Evolutionary conservation across 2,113 vertebrate species (phyloP), one percentile per base, ranked within the genome.

Genomic region (Rhinoptilus africanus): DNA sequence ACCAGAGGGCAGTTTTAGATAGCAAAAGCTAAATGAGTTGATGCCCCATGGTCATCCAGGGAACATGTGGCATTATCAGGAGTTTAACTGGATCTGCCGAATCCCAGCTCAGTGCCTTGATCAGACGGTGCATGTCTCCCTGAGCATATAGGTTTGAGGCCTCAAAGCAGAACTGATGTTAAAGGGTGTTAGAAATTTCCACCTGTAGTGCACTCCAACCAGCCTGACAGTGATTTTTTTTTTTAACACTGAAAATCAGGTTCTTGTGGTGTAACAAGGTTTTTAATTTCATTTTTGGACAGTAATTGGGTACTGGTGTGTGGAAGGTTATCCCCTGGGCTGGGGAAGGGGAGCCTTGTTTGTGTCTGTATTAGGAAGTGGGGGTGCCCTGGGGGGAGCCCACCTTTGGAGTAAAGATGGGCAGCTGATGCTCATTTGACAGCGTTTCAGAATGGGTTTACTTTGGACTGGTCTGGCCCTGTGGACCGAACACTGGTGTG

Each of bases 381-480:
- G 18, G 23, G 51, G 54, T 17, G 24, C 27, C 27, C 66, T 0
- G 0, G 5, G 12, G 23, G n/a, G 12, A 80, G 43, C 8, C 2
- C 4, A 75, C 37, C 64, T 89, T 47, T 2, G 0, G 47, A 51
- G 32, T 18, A 68, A 30, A 34, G 66, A 9, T 30, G 28, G 77
- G 26, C 28, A 84, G 39, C 27, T 57, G 28, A 27, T 24, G 54
- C 9, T 60, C 18, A 19, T 63, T n/a, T 37, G 41, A 17, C 12
- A 14, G 4, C 1, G 1, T 93, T 83, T 84, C 76, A 48, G 60
- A 84, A 30, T 15, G 32, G 4, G n/a, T 78, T 92, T 67, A 4
- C 13, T 51, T 80, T 27, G 37, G 11, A 30, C 28, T 77, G 56
- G 1, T 43, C 43, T 67, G 35, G 14, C 12, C 17, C 76, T 17